A percentile compares a stretch with the other conserved stretches of the same genome.
Conservation (phyloP, 2,888 invertebrate genomes). For the Troides aeacus region DNA sequence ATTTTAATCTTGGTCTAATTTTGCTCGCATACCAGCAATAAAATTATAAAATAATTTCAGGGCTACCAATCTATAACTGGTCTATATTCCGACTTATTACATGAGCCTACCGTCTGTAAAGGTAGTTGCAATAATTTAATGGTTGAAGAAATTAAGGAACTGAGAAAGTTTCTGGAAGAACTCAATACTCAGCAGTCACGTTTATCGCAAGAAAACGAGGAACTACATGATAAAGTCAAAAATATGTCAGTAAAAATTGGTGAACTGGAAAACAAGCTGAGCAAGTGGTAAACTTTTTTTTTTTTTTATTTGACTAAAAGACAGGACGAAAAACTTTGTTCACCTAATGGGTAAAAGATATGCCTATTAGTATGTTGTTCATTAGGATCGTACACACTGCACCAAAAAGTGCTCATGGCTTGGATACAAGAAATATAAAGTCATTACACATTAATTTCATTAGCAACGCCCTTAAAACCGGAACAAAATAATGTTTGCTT, state of each 20-base stretch:
- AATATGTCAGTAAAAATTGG: conserved; percentile 59
- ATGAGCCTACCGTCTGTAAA: conserved; percentile 48
- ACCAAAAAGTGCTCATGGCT: too few relatives aligned
- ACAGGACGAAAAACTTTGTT: too few relatives aligned
- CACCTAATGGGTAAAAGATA: too few relatives aligned
- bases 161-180: conserved; percentile 52
- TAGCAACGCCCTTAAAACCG: too few relatives aligned
- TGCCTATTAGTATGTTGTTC: too few relatives aligned
- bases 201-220: conserved; percentile 56
- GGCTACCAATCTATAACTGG: conserved; percentile 67
- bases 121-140: conserved; percentile 34
- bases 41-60: conserved; percentile 39
- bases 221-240: conserved; percentile 54
- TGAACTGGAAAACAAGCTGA: conserved; percentile 60
- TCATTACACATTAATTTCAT: too few relatives aligned
- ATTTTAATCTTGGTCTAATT: not conserved
- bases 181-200: conserved; percentile 53
- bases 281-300: not conserved
- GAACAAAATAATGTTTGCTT: too few relatives aligned
- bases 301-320: too few relatives aligned
- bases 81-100: conserved; percentile 57
- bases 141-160: conserved; percentile 49
- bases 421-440: too few relatives aligned
- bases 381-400: too few relatives aligned
- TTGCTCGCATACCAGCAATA: not conserved